phyloP scores from a whole-genome alignment of 2,797 vertebrate genomes.

The Botia kubotai region DNA sequence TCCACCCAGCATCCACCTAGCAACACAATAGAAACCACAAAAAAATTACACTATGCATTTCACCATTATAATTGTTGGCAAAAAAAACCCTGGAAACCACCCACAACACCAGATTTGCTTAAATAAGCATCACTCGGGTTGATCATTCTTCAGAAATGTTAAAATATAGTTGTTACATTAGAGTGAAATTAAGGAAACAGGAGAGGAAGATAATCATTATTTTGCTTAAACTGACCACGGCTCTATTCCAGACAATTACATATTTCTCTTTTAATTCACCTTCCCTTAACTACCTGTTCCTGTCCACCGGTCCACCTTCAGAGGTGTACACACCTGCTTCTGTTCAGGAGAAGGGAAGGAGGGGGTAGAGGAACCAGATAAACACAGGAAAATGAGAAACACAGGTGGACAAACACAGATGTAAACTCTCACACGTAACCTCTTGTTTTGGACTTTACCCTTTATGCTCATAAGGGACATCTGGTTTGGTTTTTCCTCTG shows the following conservation, averaged over 20 bases:
- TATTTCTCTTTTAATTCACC: conserved; percentile 2
- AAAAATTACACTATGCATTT: no score
- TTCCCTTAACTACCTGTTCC: background rate
- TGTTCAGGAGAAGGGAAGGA: conserved; percentile 6
- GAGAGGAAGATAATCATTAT: background rate
- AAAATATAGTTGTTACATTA: background rate
- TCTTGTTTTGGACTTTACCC: conserved; percentile 9
- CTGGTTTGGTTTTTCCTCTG: conserved; percentile 66
- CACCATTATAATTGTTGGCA: no score
- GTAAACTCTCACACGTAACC: background rate
- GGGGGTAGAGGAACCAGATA: background rate
- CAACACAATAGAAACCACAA: no score
- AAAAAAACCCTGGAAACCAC: no score
- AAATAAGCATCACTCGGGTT: no score
- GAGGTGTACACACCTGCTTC: conserved; percentile 20
- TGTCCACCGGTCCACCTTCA: background rate
- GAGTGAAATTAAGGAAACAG: background rate
- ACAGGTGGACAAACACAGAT: background rate
- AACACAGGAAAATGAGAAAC: conserved; percentile 9
- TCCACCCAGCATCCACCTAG: no score
- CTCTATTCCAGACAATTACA: background rate
- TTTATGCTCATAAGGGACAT: conserved; percentile 59
- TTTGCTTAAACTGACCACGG: background rate
- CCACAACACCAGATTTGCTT: no score
- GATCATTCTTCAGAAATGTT: background rate